Evolutionary conservation across 1,140 invertebrate genomes (phyloP), one percentile per base, ranked within the genome.

Genomic region (Eurosta solidaginis): DNA sequence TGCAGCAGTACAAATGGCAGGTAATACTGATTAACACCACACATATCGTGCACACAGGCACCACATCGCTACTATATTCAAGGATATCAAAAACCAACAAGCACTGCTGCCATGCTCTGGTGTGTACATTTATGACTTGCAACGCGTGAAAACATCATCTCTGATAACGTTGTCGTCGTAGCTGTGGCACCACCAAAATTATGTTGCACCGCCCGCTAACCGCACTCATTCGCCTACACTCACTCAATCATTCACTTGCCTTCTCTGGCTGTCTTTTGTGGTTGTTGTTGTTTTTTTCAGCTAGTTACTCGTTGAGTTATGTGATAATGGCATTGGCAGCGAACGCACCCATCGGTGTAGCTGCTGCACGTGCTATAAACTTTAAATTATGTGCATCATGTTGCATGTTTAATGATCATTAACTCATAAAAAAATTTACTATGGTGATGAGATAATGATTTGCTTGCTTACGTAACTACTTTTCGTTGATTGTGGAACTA

Each of bases 61-160:
- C n/a, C n/a, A n/a, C n/a, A n/a, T n/a, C n/a, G n/a, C n/a, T n/a
- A n/a, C n/a, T n/a, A n/a, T n/a, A n/a, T n/a, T n/a, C n/a, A n/a
- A n/a, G n/a, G n/a, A n/a, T n/a, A n/a, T n/a, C n/a, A n/a, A n/a
- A n/a, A n/a, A n/a, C n/a, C n/a, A n/a, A n/a, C n/a, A n/a, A n/a
- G n/a, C n/a, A n/a, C n/a, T n/a, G n/a, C n/a, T n/a, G n/a, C n/a
- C n/a, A n/a, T n/a, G n/a, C n/a, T n/a, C n/a, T n/a, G n/a, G 22
- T 27, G 50, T 59, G 54, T 40, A 33, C 3, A 27, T 68, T 68
- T 68, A 68, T 68, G 59, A 68, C 59, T 29, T 68, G 36, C 59
- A 22, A 68, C 59, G 59, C 59, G 59, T 68, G 59, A 68, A 68
- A 68, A 68, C 59, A 68, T 68, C 59, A 20, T 68, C 59, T 68